Conservation (phyloP, 2,113 vertebrate species). For the Sus scrofa region DNA sequence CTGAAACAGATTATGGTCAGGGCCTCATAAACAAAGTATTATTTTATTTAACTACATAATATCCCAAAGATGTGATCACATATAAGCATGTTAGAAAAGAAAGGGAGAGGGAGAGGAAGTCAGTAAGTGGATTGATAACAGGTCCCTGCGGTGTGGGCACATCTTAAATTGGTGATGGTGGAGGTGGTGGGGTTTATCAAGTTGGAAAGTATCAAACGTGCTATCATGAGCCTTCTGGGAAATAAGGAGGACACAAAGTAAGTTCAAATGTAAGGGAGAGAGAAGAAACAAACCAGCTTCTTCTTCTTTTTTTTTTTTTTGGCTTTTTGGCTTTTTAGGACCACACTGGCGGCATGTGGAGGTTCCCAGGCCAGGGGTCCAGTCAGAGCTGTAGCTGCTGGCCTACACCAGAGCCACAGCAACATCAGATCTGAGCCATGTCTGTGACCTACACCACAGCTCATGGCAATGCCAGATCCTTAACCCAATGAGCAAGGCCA, state of each 20-base stretch:
- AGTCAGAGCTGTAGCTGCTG: too few species aligned
- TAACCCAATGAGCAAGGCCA: too few species aligned
- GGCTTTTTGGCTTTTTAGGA: too few species aligned
- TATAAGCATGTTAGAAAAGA: not conserved
- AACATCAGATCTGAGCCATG: too few species aligned
- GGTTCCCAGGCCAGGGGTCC: too few species aligned
- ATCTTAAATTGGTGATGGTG: not conserved
- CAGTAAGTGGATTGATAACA: not conserved
- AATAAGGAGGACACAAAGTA: not conserved
- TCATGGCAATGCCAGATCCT: too few species aligned
- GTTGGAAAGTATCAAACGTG: too few species aligned
- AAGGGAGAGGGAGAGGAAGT: not conserved
- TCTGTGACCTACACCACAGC: too few species aligned
- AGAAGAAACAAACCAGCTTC: not conserved
- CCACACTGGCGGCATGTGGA: too few species aligned
- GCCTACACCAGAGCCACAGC: too few species aligned
- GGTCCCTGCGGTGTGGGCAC: not conserved
- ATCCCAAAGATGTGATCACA: not conserved
- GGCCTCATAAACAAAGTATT: not conserved
- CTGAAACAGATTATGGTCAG: not conserved
- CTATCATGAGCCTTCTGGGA: not conserved
- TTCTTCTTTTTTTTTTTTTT: too few species aligned
- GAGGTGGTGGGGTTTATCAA: not conserved
- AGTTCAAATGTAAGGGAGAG: not conserved
- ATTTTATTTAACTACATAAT: conserved; percentile 8